A percentile compares a stretch with the other conserved stretches of the same genome.
These are phyloP conservation scores for Monochamus saltuarius DNA, from an alignment of 1,140 invertebrate genomes.

Conservation along the genomic window DNA sequence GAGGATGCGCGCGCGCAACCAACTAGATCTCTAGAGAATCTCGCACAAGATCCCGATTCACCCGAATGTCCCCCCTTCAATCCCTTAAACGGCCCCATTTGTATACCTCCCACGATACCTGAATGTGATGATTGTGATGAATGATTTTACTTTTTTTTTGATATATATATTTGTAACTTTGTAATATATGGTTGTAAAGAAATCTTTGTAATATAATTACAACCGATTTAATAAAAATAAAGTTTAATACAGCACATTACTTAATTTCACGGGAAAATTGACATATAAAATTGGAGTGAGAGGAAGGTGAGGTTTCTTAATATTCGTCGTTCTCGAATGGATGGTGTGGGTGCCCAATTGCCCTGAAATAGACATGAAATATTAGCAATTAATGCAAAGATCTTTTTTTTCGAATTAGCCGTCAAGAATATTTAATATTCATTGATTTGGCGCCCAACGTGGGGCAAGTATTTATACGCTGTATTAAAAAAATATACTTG, in stretches of 20 bases:
- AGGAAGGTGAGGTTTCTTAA: slow-evolving; percentile 19
- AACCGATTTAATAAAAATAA: too few species aligned
- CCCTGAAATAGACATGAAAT: slow-evolving; percentile 31
- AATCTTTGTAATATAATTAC: neutral
- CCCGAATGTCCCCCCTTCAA: slow-evolving; percentile 10
- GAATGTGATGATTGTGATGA: slow-evolving; percentile 45
- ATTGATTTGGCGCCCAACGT: too few species aligned
- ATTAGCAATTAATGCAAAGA: neutral
- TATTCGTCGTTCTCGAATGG: slow-evolving; percentile 45
- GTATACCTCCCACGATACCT: slow-evolving; percentile 47
- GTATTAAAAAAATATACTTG: too few species aligned
- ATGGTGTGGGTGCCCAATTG: slow-evolving; percentile 39
- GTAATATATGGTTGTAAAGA: slow-evolving; percentile 4
- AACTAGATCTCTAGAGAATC: slow-evolving; percentile 11
- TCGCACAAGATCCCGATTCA: slow-evolving; percentile 13
- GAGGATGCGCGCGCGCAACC: slow-evolving; percentile 37
- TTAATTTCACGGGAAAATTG: too few species aligned
- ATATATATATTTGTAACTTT: slow-evolving; percentile 1
- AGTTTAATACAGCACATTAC: too few species aligned
- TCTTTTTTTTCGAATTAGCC: too few species aligned
- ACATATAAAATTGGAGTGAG: too few species aligned
- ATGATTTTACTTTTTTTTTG: slow-evolving; percentile 25
- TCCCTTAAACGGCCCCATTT: slow-evolving; percentile 17
- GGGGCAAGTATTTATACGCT: neutral
- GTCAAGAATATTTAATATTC: too few species aligned